Evolutionary conservation across 2,888 invertebrate species (phyloP).

Genomic region (Melanargia galathea): DNA sequence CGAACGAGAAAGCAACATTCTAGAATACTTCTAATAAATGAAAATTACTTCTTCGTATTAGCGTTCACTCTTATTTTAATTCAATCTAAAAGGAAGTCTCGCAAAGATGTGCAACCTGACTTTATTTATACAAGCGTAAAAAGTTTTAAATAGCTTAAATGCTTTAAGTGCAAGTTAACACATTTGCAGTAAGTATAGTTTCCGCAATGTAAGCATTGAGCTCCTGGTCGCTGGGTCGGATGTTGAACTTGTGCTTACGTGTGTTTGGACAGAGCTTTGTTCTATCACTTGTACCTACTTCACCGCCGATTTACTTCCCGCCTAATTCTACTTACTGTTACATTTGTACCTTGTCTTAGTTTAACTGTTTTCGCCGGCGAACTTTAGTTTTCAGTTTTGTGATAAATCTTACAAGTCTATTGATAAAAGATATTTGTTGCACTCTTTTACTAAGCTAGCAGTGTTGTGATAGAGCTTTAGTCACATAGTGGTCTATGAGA

Average conservation of each 20-base stretch:
- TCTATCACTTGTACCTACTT: constrained; percentile 55
- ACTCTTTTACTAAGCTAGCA: too few species aligned
- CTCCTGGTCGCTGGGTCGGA: constrained; percentile 53
- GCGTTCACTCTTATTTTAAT: constrained; percentile 9
- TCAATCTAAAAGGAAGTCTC: not conserved
- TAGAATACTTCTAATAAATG: constrained; percentile 2
- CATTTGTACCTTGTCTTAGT: constrained; percentile 36
- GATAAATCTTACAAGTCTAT: constrained; percentile 7
- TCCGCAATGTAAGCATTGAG: constrained; percentile 52
- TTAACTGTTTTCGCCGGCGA: constrained; percentile 11
- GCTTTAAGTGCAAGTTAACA: constrained; percentile 34
- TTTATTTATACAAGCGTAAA: constrained; percentile 2
- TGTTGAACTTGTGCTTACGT: constrained; percentile 60
- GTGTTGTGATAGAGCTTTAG: too few species aligned
- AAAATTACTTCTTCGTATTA: constrained; percentile 4
- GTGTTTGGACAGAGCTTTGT: constrained; percentile 49
- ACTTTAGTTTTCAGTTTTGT: constrained; percentile 15
- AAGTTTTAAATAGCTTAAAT: constrained; percentile 21
- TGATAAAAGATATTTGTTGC: constrained; percentile 5
- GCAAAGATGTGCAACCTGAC: not conserved
- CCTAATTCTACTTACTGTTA: constrained; percentile 50
- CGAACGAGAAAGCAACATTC: not conserved
- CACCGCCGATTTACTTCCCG: constrained; percentile 53
- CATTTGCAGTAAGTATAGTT: constrained; percentile 37
- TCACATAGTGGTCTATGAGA: too few species aligned